A percentile compares a stretch with the other conserved stretches of the same genome.
These are phyloP conservation scores for Nilaparvata lugens DNA, from an alignment of 1,140 invertebrate genomes.

Conservation along the genomic window DNA sequence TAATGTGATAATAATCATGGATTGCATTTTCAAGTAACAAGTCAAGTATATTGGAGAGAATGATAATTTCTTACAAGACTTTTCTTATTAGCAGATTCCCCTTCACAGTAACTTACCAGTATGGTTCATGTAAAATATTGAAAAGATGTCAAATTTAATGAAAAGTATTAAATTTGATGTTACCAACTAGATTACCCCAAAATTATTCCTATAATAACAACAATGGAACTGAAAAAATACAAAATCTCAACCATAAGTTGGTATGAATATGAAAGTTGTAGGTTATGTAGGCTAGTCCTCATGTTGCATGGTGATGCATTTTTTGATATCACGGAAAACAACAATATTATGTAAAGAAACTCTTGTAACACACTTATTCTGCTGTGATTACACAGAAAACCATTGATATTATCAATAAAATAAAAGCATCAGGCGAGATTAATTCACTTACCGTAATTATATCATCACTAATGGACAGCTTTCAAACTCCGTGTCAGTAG, in stretches of 20 bases:
- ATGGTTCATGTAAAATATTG: too few relatives aligned
- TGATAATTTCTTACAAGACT: conserved; percentile 3
- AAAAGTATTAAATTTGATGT: too few relatives aligned
- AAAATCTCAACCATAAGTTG: neutral
- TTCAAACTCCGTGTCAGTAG: neutral
- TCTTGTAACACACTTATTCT: neutral
- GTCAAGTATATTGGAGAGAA: neutral
- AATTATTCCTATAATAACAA: too few relatives aligned
- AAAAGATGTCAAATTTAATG: too few relatives aligned
- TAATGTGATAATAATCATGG: neutral
- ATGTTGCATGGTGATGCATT: conserved; percentile 10
- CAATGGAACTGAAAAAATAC: neutral
- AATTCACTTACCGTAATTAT: neutral
- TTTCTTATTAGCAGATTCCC: neutral
- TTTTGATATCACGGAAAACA: conserved; percentile 6
- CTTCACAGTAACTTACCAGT: neutral
- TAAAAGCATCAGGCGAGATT: neutral
- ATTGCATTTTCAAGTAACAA: neutral
- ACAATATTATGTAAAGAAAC: neutral
- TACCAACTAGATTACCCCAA: too few relatives aligned
- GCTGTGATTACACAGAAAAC: neutral
- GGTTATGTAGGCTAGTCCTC: neutral
- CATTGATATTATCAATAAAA: neutral
- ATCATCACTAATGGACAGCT: neutral
- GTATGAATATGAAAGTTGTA: neutral